Evolutionary conservation across 37 sponge, comb jelly and placozoan genomes (phyloP).

Genomic region (Geodia barretti): DNA sequence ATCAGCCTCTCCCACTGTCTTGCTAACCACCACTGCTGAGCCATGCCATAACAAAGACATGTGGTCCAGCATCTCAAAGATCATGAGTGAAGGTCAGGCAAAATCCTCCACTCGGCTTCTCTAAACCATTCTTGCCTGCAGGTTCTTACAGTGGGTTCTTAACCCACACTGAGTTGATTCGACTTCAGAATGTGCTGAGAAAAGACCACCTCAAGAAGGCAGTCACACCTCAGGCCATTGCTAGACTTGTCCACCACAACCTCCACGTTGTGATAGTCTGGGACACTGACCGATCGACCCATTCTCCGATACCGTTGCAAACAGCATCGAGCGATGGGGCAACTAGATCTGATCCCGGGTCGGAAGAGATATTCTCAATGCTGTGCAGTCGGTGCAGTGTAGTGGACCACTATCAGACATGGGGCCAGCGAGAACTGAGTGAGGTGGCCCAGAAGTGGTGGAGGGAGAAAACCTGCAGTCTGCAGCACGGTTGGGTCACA

Average conservation of each 20-base stretch:
- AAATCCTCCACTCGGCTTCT: not conserved
- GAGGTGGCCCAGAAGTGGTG: constrained; percentile 72
- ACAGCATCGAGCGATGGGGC: not conserved
- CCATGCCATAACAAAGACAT: not conserved
- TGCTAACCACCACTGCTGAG: constrained; percentile 31
- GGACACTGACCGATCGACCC: constrained; percentile 22
- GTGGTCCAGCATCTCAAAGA: constrained; percentile 45
- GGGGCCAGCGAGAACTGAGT: constrained; percentile 44
- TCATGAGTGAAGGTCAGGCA: constrained; percentile 73
- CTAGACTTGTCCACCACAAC: constrained; percentile 19
- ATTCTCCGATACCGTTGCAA: not conserved
- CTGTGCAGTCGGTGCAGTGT: constrained; percentile 31
- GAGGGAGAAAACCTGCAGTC: constrained; percentile 30
- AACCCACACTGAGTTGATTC: constrained; percentile 61
- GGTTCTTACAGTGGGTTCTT: constrained; percentile 46
- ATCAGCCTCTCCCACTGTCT: constrained; percentile 26
- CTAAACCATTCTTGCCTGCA: constrained; percentile 13
- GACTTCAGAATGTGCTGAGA: constrained; percentile 46
- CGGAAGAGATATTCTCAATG: not conserved
- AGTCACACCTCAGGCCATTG: constrained; percentile 37
- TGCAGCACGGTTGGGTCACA: not conserved
- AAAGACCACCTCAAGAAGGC: constrained; percentile 29
- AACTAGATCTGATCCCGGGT: too few species aligned
- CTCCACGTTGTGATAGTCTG: constrained; percentile 69
- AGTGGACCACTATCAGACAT: constrained; percentile 31